Evolutionary conservation across 64 coral and sea anemone genomes (phyloP), one percentile per base, ranked within the genome.

Genomic region (Trachythela sp.): DNA sequence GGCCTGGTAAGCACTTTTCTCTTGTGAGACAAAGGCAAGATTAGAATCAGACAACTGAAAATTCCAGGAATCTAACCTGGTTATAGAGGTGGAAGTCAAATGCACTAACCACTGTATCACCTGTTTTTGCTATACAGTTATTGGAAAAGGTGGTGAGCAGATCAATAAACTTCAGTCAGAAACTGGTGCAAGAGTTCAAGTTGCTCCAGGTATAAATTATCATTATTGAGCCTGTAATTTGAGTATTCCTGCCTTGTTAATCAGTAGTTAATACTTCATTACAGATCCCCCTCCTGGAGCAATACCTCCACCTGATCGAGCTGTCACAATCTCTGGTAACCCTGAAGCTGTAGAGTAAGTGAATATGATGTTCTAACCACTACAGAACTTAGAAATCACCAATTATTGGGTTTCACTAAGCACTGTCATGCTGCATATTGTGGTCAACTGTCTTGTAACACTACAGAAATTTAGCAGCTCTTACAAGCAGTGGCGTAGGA

Each of bases 161-260:
- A 98, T 98, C 9, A 98, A 98, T 84, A 98, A 98, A 87, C 54
- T 98, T 18, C 95, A 99, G 40, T 99, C 96, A 27, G 96, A 99
- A 90, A 99, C 96, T 41, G 96, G 96, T 27, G 96, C 96, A 36
- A 94, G 92, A 89, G 94, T 99, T 84, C 96, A 99, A 89, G 96
- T 99, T 58, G 96, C 96, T 26, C 96, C 96, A 85, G 96, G 96
- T 99, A 90, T 35, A 13, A n/a, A 0, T 64, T 26, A 22, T n/a
- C n/a, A 27, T 64, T 0, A 24, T n/a, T n/a, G 26, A n/a, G n/a
- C n/a, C 8, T 64, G 2, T 20, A 24, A 8, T 64, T 20, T 6
- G 11, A 45, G 11, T 45, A 45, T 45, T 4, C 42, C 42, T 6
- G 11, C 15, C 4, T 0, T 24, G 24, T 0, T 18, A 64, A 64